These are phyloP conservation scores for Scaptodrosophila latifasciaeformis DNA, from an alignment of 2,888 invertebrate genomes.

Conservation along the genomic window DNA sequence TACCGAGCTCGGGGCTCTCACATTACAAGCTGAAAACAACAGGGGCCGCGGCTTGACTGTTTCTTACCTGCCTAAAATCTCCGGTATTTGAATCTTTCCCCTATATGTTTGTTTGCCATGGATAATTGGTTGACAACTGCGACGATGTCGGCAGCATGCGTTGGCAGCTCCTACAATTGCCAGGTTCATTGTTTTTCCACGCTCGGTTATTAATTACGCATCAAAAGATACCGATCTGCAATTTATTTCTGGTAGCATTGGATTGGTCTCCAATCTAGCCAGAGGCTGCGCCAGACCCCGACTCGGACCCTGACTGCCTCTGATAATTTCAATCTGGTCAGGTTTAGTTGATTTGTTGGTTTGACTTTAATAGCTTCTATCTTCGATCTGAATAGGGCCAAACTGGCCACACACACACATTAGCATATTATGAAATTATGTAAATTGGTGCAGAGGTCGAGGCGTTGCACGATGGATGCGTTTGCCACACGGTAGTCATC, in stretches of 20 bases:
- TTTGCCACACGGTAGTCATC: conserved; percentile 36
- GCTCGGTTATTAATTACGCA: conserved; percentile 59
- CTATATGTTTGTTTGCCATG: neutral
- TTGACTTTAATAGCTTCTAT: conserved; percentile 44
- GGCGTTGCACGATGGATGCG: neutral
- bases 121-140: neutral
- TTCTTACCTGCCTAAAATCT: conserved; percentile 8
- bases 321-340: neutral
- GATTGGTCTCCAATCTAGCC: too few species aligned
- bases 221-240: conserved; percentile 65
- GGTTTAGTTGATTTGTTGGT: conserved; percentile 39
- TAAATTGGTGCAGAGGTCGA: conserved; percentile 31
- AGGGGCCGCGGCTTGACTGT: conserved; percentile 26
- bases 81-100: neutral
- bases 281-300: conserved; percentile 3
- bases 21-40: conserved; percentile 39
- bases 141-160: too few species aligned
- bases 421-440: conserved; percentile 62
- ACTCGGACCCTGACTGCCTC: conserved; percentile 1
- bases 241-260: conserved; percentile 45
- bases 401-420: conserved; percentile 26
- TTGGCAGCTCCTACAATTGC: neutral
- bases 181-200: conserved; percentile 25
- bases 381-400: conserved; percentile 51
- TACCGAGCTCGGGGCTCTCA: conserved; percentile 36